A percentile compares a stretch with the other conserved stretches of the same genome.
These are phyloP conservation scores for Lemur catta DNA, from an alignment of 2,797 vertebrate species.

Conservation along the genomic window DNA sequence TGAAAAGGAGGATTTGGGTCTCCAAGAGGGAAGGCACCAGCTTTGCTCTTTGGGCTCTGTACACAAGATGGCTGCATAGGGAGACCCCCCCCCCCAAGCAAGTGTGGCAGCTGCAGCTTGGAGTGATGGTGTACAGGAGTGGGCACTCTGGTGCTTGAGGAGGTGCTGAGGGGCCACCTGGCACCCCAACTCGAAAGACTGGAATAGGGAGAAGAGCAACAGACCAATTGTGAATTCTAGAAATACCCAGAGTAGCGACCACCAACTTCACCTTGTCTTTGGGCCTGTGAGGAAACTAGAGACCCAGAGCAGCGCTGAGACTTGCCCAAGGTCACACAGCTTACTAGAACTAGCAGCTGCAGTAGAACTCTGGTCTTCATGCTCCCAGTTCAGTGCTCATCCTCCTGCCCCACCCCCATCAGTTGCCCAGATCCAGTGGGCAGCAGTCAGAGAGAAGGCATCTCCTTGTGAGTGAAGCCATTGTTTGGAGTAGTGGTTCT, in stretches of 20 bases:
- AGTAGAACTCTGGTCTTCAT: neutral
- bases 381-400: neutral
- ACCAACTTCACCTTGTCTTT: neutral
- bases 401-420: fast-evolving
- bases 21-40: neutral
- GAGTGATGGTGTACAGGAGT: neutral
- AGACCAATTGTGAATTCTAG: neutral
- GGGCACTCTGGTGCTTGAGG: neutral
- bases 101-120: neutral
- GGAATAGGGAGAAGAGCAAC: neutral
- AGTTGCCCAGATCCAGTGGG: neutral
- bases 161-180: neutral
- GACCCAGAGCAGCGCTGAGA: neutral
- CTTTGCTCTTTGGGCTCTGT: neutral
- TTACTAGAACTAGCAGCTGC: neutral
- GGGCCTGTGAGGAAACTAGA: neutral
- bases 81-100: neutral
- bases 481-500: neutral
- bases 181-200: neutral
- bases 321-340: neutral
- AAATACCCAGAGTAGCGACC: neutral
- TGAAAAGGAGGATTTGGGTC: neutral
- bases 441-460: neutral
- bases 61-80: neutral
- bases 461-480: neutral